Conservation (phyloP, 2,888 invertebrate genomes). For the Hypselothyrea guttata region DNA sequence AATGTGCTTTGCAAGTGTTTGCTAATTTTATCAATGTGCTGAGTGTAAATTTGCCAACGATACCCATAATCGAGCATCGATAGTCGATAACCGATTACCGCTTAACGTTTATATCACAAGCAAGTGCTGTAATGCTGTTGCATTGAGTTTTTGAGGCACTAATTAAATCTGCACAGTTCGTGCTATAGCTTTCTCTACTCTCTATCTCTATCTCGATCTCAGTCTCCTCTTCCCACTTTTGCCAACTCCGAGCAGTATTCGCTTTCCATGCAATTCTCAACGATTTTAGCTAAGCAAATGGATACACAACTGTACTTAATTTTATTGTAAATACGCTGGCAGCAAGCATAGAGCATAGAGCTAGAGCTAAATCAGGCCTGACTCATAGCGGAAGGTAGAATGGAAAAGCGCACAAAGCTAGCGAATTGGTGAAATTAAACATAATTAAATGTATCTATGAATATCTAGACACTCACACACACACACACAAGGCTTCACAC, state of each 20-base stretch:
- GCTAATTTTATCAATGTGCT: slow-evolving; percentile 49
- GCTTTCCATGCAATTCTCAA: slow-evolving; percentile 16
- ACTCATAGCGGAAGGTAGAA: slow-evolving; percentile 9
- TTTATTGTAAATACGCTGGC: slow-evolving; percentile 51
- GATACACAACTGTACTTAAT: slow-evolving; percentile 15
- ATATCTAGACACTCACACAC: slow-evolving; percentile 12
- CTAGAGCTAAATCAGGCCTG: slow-evolving; percentile 12
- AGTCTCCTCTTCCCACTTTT: background rate
- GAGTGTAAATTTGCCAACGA: slow-evolving; percentile 43
- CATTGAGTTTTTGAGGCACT: slow-evolving; percentile 46
- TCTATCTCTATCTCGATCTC: background rate
- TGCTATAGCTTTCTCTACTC: slow-evolving; percentile 35
- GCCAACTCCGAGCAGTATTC: slow-evolving; percentile 29
- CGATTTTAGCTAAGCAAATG: slow-evolving; percentile 31
- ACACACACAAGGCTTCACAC: slow-evolving; percentile 17
- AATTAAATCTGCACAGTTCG: slow-evolving; percentile 68
- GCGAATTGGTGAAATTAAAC: slow-evolving; percentile 73
- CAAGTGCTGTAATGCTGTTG: slow-evolving; percentile 28
- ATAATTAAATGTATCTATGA: slow-evolving; percentile 35
- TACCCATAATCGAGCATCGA: slow-evolving; percentile 28
- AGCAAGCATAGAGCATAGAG: slow-evolving; percentile 18
- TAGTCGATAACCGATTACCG: slow-evolving; percentile 46
- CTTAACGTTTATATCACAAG: too few species aligned
- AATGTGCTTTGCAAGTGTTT: slow-evolving; percentile 45
- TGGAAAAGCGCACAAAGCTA: slow-evolving; percentile 69